phyloP scores from a whole-genome alignment of 2,113 vertebrate genomes.

The Centropus bengalensis region DNA sequence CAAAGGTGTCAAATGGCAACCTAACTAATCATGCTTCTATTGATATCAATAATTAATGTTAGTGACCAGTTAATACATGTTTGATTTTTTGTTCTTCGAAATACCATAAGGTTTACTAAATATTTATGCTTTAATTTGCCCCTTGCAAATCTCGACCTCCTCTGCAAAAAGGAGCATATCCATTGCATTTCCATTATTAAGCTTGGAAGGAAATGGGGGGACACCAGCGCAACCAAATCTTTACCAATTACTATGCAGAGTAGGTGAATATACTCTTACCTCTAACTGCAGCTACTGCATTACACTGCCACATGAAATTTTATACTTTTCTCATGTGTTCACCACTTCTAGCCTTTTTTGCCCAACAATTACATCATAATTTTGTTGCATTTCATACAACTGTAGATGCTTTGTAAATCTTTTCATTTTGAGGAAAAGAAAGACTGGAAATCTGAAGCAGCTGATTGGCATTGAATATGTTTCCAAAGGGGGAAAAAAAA shows the following conservation, averaged over 20 bases:
- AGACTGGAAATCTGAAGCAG: constrained; percentile 23
- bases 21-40: neutral
- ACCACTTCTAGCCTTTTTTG: neutral
- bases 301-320: neutral
- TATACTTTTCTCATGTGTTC: neutral
- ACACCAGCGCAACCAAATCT: neutral
- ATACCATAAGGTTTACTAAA: neutral
- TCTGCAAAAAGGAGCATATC: no score
- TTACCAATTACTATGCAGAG: neutral
- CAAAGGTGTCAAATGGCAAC: neutral
- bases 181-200: neutral
- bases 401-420: constrained; percentile 58
- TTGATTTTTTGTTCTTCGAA: neutral
- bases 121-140: neutral
- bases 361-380: neutral
- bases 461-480: neutral
- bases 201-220: neutral
- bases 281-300: neutral
- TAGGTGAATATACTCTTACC: neutral
- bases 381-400: constrained; percentile 36
- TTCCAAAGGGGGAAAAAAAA: constrained; percentile 4
- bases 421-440: constrained; percentile 52
- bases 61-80: neutral
- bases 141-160: neutral
- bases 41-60: neutral